These are phyloP conservation scores for Oryzias celebensis DNA, from an alignment of 2,113 vertebrate genomes.

Conservation along the genomic window DNA sequence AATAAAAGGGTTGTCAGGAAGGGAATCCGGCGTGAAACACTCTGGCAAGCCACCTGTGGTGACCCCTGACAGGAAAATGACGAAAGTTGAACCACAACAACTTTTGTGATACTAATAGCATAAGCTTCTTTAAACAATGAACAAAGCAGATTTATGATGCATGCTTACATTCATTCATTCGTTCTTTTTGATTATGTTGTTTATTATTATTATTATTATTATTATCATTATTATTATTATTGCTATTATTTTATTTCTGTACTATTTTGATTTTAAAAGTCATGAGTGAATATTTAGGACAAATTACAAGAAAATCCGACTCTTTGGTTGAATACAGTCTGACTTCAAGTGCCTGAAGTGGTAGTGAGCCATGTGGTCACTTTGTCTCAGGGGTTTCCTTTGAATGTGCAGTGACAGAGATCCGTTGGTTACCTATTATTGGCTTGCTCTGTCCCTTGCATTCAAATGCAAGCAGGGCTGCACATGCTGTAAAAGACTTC, in stretches of 20 bases:
- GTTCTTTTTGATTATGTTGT: too few relatives aligned
- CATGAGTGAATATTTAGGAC: slow-evolving; percentile 15
- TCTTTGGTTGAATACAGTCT: slow-evolving; percentile 19
- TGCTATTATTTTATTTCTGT: neutral
- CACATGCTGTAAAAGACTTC: neutral
- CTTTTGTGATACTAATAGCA: too few relatives aligned
- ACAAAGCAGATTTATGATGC: too few relatives aligned
- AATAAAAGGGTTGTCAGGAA: too few relatives aligned
- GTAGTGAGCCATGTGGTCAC: slow-evolving; percentile 20
- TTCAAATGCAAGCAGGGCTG: slow-evolving; percentile 26
- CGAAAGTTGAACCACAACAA: too few relatives aligned
- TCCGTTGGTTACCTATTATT: slow-evolving; percentile 47
- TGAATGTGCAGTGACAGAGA: slow-evolving; percentile 64
- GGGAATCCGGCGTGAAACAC: too few relatives aligned
- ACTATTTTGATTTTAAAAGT: slow-evolving; percentile 26
- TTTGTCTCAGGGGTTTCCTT: slow-evolving; percentile 53
- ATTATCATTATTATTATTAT: neutral
- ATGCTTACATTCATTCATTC: too few relatives aligned
- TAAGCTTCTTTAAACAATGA: too few relatives aligned
- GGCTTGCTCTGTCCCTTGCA: slow-evolving; percentile 28
- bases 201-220: too few relatives aligned
- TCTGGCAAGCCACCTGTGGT: too few relatives aligned
- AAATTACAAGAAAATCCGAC: slow-evolving; percentile 42
- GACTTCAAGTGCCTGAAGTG: slow-evolving; percentile 18
- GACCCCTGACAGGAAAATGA: too few relatives aligned